Evolutionary conservation across 2,797 vertebrate species (phyloP), one percentile per base, ranked within the genome.

Genomic region (Chaunax sp.): DNA sequence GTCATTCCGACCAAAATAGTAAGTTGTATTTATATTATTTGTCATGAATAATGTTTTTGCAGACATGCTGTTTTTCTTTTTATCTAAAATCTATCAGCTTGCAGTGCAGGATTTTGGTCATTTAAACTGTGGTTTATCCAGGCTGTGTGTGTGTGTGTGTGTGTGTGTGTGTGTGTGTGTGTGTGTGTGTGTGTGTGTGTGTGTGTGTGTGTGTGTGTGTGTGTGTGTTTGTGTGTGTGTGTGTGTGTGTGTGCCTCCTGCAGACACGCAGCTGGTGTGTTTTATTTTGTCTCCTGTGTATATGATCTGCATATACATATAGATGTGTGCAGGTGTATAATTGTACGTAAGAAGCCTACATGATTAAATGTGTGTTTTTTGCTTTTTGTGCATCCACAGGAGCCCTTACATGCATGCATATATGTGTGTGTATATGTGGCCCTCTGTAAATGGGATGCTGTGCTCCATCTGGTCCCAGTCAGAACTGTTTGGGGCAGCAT

Each of bases 391-490:
- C 19, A 20, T 92, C 90, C 92, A 84, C 18, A 43, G 40, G 19
- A 14, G 22, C 20, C 22, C 14, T 16, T 22, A 25, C 7, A 20
- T 46, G 19, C 45, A 90, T 80, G 83, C 10, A 1, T 18, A 25
- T 41, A 18, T 44, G 44, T 2, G 13, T 22, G 20, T 73, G 41
- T 43, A 14, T 22, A 90, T 90, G 38, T 37, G 45, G 9, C 15
- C 43, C 52, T 49, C 6, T 37, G 91, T 90, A 93, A 93, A 93
- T 61, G 86, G 89, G 84, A 90, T 93, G 69, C 69, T 55, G 63
- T 90, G 90, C 93, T 94, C 93, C 93, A 92, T 88, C 92, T 93
- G 92, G 90, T 93, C 94, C 93, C 93, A 93, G 92, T 95, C 91
- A 93, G 54, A 81, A 74, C 71, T 55, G 72, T 86, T 80, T 75